Conservation (phyloP, 2,797 vertebrate species). For the Pseudochirops cupreus region DNA sequence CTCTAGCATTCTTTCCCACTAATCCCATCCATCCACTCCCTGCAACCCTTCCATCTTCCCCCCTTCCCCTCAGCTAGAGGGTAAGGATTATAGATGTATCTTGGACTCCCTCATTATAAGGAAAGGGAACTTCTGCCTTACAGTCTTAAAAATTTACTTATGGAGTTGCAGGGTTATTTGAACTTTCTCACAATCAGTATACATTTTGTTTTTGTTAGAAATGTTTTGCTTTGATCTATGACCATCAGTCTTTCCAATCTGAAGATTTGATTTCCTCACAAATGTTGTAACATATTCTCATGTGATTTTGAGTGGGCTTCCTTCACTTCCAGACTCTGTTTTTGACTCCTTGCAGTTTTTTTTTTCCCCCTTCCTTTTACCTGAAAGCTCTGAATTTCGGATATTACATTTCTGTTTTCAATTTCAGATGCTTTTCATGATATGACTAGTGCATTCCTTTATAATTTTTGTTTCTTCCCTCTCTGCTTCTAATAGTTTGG, state of each 20-base stretch:
- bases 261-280: neutral
- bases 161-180: neutral
- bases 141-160: neutral
- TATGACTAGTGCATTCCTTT: neutral
- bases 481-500: neutral
- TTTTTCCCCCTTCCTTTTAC: neutral
- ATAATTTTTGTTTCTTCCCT: neutral
- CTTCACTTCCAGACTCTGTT: neutral
- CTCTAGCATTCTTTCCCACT: neutral
- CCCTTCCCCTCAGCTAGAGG: neutral
- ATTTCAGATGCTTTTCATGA: neutral
- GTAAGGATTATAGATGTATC: neutral
- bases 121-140: neutral
- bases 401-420: neutral
- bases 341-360: neutral
- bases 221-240: neutral
- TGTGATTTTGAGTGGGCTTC: neutral
- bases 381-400: neutral
- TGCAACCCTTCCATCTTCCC: too few relatives aligned
- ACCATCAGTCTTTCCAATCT: neutral
- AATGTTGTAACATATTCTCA: neutral
- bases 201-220: neutral
- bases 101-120: neutral
- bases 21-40: too few relatives aligned
- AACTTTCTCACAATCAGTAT: neutral